These are phyloP conservation scores for Tromatobia lineatoria DNA, from an alignment of 2,888 invertebrate species.

Conservation along the genomic window DNA sequence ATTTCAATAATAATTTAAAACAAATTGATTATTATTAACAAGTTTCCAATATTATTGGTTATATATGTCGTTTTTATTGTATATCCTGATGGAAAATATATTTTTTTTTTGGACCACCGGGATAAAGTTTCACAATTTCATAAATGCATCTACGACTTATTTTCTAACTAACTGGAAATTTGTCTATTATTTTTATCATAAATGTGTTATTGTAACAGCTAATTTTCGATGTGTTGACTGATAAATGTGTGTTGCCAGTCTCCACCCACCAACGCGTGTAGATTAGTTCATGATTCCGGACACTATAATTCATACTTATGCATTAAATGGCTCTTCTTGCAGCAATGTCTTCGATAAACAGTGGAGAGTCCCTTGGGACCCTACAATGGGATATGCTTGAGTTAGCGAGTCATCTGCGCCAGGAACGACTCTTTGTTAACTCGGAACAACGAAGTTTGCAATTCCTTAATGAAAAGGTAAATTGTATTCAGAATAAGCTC, in stretches of 20 bases:
- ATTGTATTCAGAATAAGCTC: conserved; percentile 80
- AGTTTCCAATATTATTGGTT: not conserved
- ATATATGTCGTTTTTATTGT: not conserved
- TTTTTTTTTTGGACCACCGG: not conserved
- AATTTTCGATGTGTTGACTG: not conserved
- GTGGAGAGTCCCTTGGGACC: conserved; percentile 81
- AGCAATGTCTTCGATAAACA: conserved; percentile 83
- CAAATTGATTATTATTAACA: too few relatives aligned
- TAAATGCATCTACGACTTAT: not conserved
- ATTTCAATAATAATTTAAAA: too few relatives aligned
- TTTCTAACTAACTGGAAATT: not conserved
- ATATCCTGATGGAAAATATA: not conserved
- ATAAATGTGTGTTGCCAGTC: conserved; percentile 22
- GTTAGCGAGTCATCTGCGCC: conserved; percentile 90
- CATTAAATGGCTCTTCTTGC: conserved; percentile 15
- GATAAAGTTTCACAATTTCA: not conserved
- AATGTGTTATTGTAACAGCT: not conserved
- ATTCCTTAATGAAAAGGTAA: conserved; percentile 91
- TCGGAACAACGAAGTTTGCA: conserved; percentile 94
- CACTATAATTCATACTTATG: not conserved
- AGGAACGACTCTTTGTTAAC: conserved; percentile 95
- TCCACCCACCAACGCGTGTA: not conserved
- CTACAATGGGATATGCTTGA: conserved; percentile 87
- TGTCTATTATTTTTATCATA: not conserved
- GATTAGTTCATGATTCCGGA: not conserved